These are phyloP conservation scores for Dasyurus viverrinus DNA, from an alignment of 2,113 vertebrate genomes.

Conservation along the genomic window DNA sequence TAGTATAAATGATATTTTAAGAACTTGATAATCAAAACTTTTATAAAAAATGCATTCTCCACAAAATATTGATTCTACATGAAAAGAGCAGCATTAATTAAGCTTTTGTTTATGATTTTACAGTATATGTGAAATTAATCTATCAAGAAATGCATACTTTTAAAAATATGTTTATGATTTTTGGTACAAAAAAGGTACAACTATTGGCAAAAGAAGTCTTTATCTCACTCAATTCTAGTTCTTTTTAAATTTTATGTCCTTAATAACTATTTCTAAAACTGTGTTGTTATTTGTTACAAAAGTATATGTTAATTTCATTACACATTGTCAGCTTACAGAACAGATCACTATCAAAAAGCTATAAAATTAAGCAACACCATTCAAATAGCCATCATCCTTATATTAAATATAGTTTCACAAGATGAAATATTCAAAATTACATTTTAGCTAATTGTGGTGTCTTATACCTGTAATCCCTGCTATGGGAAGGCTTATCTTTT, in stretches of 20 bases:
- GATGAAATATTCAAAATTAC: neutral
- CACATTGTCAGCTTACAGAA: neutral
- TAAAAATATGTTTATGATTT: neutral
- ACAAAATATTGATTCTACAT: neutral
- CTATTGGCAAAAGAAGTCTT: neutral
- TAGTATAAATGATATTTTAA: neutral
- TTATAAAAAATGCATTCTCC: neutral
- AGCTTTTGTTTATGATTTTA: neutral
- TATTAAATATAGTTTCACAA: neutral
- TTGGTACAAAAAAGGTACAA: neutral
- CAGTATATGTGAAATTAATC: neutral
- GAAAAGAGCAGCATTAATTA: neutral
- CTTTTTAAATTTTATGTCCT: neutral
- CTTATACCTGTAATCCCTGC: neutral
- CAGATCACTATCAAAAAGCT: neutral
- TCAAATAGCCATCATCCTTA: neutral
- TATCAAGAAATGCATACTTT: neutral
- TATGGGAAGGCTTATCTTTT: neutral
- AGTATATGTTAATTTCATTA: neutral
- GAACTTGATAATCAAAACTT: neutral
- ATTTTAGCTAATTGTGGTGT: neutral
- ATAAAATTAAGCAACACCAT: neutral
- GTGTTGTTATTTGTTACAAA: neutral
- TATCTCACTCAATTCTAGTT: neutral
- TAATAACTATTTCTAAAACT: neutral